Base-by-base conservation (phyloP, 2,113 vertebrate genomes). In the Neoarius graeffei region DNA sequence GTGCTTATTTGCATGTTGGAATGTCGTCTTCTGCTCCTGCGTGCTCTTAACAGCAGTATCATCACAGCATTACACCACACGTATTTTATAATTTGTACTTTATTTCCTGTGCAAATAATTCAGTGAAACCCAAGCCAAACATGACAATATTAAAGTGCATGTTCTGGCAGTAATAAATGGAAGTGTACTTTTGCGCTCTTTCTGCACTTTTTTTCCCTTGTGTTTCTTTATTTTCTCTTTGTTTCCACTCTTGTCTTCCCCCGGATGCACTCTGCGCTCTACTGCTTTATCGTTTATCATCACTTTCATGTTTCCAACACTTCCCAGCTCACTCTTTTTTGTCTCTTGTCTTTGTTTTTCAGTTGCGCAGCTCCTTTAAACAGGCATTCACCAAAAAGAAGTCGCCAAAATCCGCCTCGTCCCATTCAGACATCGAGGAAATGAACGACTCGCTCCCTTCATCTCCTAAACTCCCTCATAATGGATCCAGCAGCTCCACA, bases 311-410 rank as follows among this genome's bases (percentile, higher is more conserved):
- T 86, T 52, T 77, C 8, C 13, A 35, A 23, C 13, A 20, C 52
- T 54, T 0, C n/a, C 23, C 73, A 89, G 56, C 50, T 93, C n/a
- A 25, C 30, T 19, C 60, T 54, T 84, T 27, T 30, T 73, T 81
- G 6, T 74, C 59, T 81, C n/a, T 64, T 71, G 3, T 79, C 17
- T 27, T 9, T 87, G 30, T 3, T 48, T 71, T 95, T 89, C 96
- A 99, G 98, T 93, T 99, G 81, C 95, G 98, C 87, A 99, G 98
- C 93, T 99, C 98, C 93, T 99, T 99, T 96, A 99, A 99, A 93
- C 98, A 99, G 95, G 98, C 98, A 4, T 99, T 99, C 86, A 97
- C 97, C 87, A 99, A 99, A 93, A 99, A 99, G 95, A 99, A 99
- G 83, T 99, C 98, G 50, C 98, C 98, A 7, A 99, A 99, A 94